phyloP scores from a whole-genome alignment of 2,113 vertebrate species.

The Chitala chitala region DNA sequence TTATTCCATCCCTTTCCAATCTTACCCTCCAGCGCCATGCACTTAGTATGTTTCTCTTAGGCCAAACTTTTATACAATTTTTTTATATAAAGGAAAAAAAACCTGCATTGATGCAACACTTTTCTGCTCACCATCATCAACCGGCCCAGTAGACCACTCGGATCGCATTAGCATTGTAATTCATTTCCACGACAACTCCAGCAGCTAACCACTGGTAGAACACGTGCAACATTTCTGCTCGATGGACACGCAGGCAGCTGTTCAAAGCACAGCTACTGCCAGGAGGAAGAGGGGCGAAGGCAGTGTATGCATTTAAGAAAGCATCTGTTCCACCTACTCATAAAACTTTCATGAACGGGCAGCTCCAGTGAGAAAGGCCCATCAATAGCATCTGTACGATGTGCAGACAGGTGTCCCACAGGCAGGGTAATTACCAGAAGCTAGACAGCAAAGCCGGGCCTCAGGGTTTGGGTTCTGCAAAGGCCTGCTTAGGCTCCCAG shows the following conservation, averaged over 20 bases:
- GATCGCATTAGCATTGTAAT: background rate
- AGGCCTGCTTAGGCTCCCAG: background rate
- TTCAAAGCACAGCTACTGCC: slow-evolving; percentile 3
- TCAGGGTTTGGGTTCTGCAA: background rate
- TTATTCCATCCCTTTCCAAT: background rate
- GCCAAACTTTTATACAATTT: no score
- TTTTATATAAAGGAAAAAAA: background rate
- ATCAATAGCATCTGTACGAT: background rate
- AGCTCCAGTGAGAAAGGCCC: background rate
- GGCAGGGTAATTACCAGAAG: background rate
- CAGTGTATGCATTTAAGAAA: slow-evolving; percentile 6
- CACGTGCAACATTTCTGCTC: background rate
- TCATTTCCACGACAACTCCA: background rate
- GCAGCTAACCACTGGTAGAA: background rate
- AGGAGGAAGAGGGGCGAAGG: slow-evolving; percentile 3
- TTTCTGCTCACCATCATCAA: background rate
- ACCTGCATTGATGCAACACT: background rate
- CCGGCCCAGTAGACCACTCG: background rate
- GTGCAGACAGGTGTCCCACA: background rate
- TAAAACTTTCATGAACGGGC: slow-evolving; percentile 21
- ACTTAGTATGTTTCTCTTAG: no score
- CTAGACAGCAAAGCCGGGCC: background rate
- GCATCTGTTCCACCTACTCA: slow-evolving; percentile 26
- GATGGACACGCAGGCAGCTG: background rate
- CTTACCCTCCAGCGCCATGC: background rate